Percentiles rank a stretch among this genome's conserved stretches.
Evolutionary conservation across 2,888 invertebrate genomes (phyloP).

Genomic region (Spilarctia lutea): DNA sequence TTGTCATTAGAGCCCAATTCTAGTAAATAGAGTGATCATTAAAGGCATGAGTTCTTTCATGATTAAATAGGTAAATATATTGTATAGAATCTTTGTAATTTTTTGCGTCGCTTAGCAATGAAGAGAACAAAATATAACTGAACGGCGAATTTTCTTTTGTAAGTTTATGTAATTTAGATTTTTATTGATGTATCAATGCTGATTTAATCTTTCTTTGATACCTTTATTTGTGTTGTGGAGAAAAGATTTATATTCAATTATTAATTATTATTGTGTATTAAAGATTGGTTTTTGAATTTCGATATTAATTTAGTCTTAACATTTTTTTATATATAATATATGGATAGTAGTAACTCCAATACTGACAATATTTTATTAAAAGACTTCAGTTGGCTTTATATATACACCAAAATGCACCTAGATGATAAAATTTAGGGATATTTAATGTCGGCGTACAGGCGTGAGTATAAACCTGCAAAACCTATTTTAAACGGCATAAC

Average conservation of each 20-base stretch:
- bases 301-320: background rate
- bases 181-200: background rate
- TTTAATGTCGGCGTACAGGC: background rate
- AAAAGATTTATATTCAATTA: background rate
- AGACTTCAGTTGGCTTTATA: background rate
- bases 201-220: background rate
- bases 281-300: background rate
- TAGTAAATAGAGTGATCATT: conserved; percentile 18
- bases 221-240: background rate
- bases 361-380: background rate
- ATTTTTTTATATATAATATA: too few relatives aligned
- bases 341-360: too few relatives aligned
- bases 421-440: background rate
- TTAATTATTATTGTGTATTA: background rate
- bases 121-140: background rate
- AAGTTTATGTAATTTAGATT: conserved; percentile 8
- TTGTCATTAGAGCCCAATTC: conserved; percentile 19
- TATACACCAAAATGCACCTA: background rate
- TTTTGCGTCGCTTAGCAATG: conserved; percentile 17
- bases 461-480: conserved; percentile 13
- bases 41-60: conserved; percentile 12
- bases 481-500: conserved; percentile 24
- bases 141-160: conserved; percentile 12
- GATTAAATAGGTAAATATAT: conserved; percentile 1
- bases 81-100: conserved; percentile 9